Percentiles rank a stretch among this genome's conserved stretches.
These are phyloP conservation scores for Aspiorhynchus laticeps DNA, from an alignment of 2,113 vertebrate species.

Conservation along the genomic window DNA sequence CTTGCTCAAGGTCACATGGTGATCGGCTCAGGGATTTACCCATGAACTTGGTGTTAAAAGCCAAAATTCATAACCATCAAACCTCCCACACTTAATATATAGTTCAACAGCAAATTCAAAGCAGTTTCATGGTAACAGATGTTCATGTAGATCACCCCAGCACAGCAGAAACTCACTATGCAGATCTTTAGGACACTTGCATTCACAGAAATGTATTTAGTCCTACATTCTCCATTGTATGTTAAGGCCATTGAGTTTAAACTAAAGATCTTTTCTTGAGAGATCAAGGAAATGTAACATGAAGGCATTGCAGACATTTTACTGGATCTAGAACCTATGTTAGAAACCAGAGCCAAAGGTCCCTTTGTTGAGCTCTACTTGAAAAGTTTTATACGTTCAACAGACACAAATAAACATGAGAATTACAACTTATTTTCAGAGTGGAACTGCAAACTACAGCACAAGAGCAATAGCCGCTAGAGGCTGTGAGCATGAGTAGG, in stretches of 20 bases:
- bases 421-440: not conserved
- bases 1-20: not conserved
- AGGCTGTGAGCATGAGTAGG: conserved; percentile 28
- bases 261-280: not conserved
- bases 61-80: not conserved
- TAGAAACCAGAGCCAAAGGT: not conserved
- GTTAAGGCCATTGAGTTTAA: not conserved
- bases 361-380: not conserved
- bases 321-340: not conserved
- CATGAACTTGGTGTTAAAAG: not conserved
- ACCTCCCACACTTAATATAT: not conserved
- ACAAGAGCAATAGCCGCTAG: not conserved
- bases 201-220: conserved; percentile 10
- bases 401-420: not conserved
- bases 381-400: not conserved
- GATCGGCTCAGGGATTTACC: not conserved
- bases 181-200: not conserved
- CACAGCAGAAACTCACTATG: not conserved
- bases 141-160: not conserved
- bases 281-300: not conserved
- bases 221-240: not conserved
- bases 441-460: not conserved
- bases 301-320: not conserved
- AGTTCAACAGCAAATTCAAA: not conserved
- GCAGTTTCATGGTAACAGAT: not conserved